Percentiles rank a stretch among this genome's conserved stretches.
Conservation (phyloP, 2,888 invertebrate genomes). For the Fragum whitleyi region DNA sequence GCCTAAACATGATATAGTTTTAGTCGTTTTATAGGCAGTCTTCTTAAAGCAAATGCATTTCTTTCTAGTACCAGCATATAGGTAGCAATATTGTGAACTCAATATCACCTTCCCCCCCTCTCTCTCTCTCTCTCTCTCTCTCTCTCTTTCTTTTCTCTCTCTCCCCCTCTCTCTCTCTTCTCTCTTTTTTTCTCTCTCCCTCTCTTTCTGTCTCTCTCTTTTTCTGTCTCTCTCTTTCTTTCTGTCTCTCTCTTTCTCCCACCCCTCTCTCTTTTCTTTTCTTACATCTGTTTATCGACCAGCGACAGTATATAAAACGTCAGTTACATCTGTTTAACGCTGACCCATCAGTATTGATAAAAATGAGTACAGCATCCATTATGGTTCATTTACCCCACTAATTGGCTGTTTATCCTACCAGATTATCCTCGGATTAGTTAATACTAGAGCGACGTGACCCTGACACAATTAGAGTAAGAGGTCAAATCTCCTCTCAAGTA, state of each 20-base stretch:
- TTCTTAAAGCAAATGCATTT: neutral
- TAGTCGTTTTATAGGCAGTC: neutral
- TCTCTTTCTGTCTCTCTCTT: constrained; percentile 6
- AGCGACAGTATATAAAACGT: too few relatives aligned
- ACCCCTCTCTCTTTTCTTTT: neutral
- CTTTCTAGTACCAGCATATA: neutral
- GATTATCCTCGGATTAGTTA: neutral
- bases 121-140: constrained; percentile 21
- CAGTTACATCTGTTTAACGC: too few relatives aligned
- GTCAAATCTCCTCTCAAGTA: too few relatives aligned
- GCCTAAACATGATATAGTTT: neutral
- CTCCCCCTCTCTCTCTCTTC: neutral
- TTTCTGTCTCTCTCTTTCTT: constrained; percentile 17
- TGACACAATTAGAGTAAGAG: too few relatives aligned
- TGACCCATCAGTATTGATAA: too few relatives aligned
- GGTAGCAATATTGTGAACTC: too few relatives aligned
- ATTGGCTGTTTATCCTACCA: neutral
- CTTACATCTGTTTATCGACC: too few relatives aligned
- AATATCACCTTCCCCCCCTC: neutral
- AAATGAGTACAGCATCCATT: neutral
- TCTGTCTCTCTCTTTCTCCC: constrained; percentile 21
- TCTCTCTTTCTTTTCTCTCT: constrained; percentile 4
- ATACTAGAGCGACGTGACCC: neutral
- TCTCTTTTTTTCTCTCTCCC: neutral
- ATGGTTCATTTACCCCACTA: neutral